Conservation (phyloP, 2,113 vertebrate species). For the Polypterus senegalus region DNA sequence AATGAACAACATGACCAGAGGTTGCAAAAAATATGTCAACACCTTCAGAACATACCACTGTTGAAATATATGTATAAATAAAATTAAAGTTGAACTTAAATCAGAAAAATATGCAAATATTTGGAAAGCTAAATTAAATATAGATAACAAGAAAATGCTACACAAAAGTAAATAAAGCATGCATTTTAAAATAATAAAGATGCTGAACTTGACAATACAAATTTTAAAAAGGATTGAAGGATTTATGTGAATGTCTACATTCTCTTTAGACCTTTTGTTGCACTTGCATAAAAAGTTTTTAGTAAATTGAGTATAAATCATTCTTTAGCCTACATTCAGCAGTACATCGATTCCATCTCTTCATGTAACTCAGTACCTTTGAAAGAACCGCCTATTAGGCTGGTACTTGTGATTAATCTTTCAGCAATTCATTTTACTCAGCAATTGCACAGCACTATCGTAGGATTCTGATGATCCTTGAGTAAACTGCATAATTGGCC, state of each 20-base stretch:
- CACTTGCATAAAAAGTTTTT: constrained; percentile 37
- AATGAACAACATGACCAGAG: too few relatives aligned
- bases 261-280: constrained; percentile 5
- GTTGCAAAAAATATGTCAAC: too few relatives aligned
- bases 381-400: constrained; percentile 27
- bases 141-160: too few relatives aligned
- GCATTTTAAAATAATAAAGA: too few relatives aligned
- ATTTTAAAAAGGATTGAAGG: too few relatives aligned
- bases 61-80: too few relatives aligned
- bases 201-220: too few relatives aligned
- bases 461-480: constrained; percentile 34
- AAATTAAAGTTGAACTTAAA: too few relatives aligned
- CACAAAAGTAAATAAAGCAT: too few relatives aligned
- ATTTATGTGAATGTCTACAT: neutral
- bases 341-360: constrained; percentile 28
- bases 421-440: constrained; percentile 17
- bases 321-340: constrained; percentile 37
- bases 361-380: constrained; percentile 35
- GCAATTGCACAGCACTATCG: constrained; percentile 28
- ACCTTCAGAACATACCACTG: too few relatives aligned
- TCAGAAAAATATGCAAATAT: too few relatives aligned
- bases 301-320: constrained; percentile 50
- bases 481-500: constrained; percentile 28
- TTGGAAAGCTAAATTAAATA: too few relatives aligned
- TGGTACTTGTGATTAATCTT: constrained; percentile 34